Evolutionary conservation across 2,797 vertebrate genomes (phyloP), one percentile per base, ranked within the genome.

Genomic region (Eurystomus glaucurus): DNA sequence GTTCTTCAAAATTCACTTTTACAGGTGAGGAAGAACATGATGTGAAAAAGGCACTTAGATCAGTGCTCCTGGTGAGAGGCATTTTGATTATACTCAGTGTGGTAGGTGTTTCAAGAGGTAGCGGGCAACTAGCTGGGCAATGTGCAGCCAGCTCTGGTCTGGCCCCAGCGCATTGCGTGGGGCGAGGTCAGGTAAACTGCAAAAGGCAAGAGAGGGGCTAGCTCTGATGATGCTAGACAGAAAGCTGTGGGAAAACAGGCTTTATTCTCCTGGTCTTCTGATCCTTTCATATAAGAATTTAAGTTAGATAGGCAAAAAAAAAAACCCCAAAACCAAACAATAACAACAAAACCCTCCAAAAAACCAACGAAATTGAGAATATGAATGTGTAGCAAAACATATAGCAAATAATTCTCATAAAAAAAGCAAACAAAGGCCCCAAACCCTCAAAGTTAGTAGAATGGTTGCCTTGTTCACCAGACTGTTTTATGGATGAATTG

Each of bases 131-230:
- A 66, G 46, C 16, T 5, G 14, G 74, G 69, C 61, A 64, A 31
- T 0, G 2, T 7, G 1, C 28, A 23, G 37, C 45, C 58, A 62
- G 18, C n/a, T 89, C 51, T 57, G 0, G 0, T 4, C 64, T 41
- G 43, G 9, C 8, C 46, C 19, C 52, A 16, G 55, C 1, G 10
- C 0, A 1, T 58, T 12, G 10, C 2, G 0, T 48, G n/a, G 55
- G 19, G 37, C 39, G 11, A 43, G 41, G 25, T 1, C 4, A 3
- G 22, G 13, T 85, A 43, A 54, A 18, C 35, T 71, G 62, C 25
- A 12, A 0, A 62, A 64, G 46, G 15, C 29, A 14, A 62, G 68
- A 17, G n/a, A 3, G 11, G 14, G 2, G 14, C 5, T 22, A 57
- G 29, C 29, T 87, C 45, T 35, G 31, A 54, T 39, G 45, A 6